A percentile compares a stretch with the other conserved stretches of the same genome.
Evolutionary conservation across 2,113 vertebrate species (phyloP).

Genomic region (Syrmaticus mikado): DNA sequence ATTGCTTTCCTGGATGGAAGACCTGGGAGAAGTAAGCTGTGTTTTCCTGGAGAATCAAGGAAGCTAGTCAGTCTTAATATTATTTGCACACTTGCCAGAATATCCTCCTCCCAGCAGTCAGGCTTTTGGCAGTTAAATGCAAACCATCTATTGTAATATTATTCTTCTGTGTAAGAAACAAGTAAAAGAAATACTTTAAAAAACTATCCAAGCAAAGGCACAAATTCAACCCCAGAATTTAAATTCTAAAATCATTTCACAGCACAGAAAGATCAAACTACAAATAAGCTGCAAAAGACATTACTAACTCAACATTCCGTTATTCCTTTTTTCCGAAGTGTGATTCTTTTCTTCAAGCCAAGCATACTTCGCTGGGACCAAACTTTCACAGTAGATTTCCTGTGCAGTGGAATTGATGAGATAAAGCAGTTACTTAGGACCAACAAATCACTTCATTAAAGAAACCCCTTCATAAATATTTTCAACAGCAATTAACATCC

Average conservation of each 20-base stretch:
- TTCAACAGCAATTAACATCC: not conserved
- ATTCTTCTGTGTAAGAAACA: conserved; percentile 41
- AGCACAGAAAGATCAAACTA: conserved; percentile 44
- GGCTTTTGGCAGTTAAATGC: conserved; percentile 31
- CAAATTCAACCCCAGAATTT: conserved; percentile 52
- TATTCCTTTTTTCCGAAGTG: conserved; percentile 14
- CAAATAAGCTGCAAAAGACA: conserved; percentile 57
- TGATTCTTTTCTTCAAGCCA: conserved; percentile 52
- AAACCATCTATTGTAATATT: conserved; percentile 43
- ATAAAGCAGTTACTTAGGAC: conserved; percentile 63
- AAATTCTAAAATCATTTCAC: conserved; percentile 51
- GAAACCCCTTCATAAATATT: not conserved
- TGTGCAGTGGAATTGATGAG: conserved; percentile 29
- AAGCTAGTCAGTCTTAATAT: not conserved
- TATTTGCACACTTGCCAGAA: conserved; percentile 16
- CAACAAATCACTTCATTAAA: conserved; percentile 58
- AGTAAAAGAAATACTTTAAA: conserved; percentile 25
- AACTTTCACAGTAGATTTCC: conserved; percentile 62
- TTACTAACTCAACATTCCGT: conserved; percentile 57
- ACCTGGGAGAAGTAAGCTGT: not conserved
- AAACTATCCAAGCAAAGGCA: conserved; percentile 21
- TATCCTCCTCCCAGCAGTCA: conserved; percentile 4
- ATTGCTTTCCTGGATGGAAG: not conserved
- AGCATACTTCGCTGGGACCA: conserved; percentile 52
- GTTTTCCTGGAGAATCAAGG: not conserved